Conservation (phyloP, 2,888 invertebrate genomes). For the Boloria euphrosyne region DNA sequence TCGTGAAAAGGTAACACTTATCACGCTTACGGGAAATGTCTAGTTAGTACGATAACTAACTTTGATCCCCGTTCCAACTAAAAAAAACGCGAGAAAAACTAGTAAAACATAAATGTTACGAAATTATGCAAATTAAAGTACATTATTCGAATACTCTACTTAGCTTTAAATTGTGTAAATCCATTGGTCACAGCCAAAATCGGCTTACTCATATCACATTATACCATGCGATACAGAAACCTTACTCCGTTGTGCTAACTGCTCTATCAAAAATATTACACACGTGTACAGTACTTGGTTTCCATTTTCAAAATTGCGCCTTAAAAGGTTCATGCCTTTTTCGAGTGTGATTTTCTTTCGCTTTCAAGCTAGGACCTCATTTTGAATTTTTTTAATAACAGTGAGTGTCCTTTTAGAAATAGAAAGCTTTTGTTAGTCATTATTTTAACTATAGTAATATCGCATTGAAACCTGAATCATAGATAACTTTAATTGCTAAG, state of each 20-base stretch:
- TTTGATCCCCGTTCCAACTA: no score
- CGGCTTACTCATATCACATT: slow-evolving; percentile 7
- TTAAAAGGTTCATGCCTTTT: slow-evolving; percentile 14
- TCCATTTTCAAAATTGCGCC: slow-evolving; percentile 17
- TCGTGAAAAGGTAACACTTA: no score
- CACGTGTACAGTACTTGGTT: slow-evolving; percentile 8
- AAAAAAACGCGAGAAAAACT: no score
- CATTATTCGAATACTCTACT: not conserved
- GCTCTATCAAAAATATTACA: slow-evolving; percentile 5
- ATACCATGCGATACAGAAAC: slow-evolving; percentile 6
- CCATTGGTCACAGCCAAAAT: slow-evolving; percentile 1
- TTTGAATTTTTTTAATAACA: slow-evolving; percentile 14
- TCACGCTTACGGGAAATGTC: no score
- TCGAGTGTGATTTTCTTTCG: slow-evolving; percentile 15
- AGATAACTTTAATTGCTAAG: no score
- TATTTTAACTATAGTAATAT: not conserved
- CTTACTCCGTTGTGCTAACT: not conserved
- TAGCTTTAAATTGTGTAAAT: not conserved
- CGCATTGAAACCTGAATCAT: no score
- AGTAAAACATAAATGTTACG: not conserved
- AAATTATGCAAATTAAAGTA: not conserved
- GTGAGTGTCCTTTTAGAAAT: slow-evolving; percentile 16
- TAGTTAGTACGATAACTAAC: no score
- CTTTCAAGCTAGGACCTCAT: slow-evolving; percentile 21
- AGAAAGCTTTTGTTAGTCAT: not conserved